Evolutionary conservation across 2,888 invertebrate species (phyloP), one percentile per base, ranked within the genome.

Genomic region (Chrysomela aeneicollis): DNA sequence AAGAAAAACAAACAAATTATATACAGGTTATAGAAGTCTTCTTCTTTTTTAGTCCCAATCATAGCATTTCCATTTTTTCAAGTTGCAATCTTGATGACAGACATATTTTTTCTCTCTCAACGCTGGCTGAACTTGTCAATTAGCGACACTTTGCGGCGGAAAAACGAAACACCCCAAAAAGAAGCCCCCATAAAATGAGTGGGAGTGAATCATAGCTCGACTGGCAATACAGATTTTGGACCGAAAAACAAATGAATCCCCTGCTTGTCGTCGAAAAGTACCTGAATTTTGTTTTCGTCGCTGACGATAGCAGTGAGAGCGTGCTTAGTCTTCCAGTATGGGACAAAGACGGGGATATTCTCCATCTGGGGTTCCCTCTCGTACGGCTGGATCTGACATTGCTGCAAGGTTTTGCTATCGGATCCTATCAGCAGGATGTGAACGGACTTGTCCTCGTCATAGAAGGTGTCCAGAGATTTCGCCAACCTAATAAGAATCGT

Each of bases 361-460:
- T 73, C 76, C 15, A 67, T 63, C 19, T 65, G 63, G 5, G 61
- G 69, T 51, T 73, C 71, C 6, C 66, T 69, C 32, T 74, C 69
- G 17, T 65, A 55, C 5, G 77, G 77, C 59, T 76, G 74, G 49
- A 81, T 76, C 37, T 76, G 76, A 74, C 78, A 80, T 49, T 78
- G 75, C 65, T 79, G 78, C 12, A 81, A 70, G 0, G 76, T 79
- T 60, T 74, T 74, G 65, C 78, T 77, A 61, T 79, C 78, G 2
- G 78, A 77, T 37, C 78, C 78, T 4, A 78, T 78, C 9, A 81
- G 64, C 26, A 81, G 67, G 6, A 79, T 72, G 52, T 79, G 78
- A 52, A 77, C 76, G 1, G 77, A 76, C 22, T 76, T 73, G 50
- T 77, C 74, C 19, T 76, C 74, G 61, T 75, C 73, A 32, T 75